These are phyloP conservation scores for Saccostrea echinata DNA, from an alignment of 1,140 invertebrate genomes.

Conservation along the genomic window DNA sequence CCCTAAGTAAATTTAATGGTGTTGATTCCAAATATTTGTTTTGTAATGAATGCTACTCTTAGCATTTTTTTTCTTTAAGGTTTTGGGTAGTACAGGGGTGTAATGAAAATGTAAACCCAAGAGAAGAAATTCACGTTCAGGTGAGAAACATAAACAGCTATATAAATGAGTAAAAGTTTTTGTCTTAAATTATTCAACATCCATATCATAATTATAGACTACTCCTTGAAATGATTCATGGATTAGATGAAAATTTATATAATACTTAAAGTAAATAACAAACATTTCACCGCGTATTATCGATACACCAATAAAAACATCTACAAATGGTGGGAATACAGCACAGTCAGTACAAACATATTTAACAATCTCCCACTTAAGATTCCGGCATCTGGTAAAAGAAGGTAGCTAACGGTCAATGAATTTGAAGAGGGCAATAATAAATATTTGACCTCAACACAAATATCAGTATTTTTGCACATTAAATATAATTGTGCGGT, in stretches of 20 bases:
- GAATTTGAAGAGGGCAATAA: neutral
- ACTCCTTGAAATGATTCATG: neutral
- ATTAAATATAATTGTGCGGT: neutral
- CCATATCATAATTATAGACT: neutral
- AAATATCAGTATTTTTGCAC: slow-evolving; percentile 2
- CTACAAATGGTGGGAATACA: neutral
- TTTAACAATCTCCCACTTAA: neutral
- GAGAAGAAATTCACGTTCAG: neutral
- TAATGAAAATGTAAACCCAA: neutral
- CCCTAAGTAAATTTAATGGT: neutral
- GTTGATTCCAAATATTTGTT: slow-evolving; percentile 24
- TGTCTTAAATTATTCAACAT: neutral
- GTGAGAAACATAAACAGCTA: too few relatives aligned
- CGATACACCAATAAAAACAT: neutral
- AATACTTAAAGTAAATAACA: neutral
- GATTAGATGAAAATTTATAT: neutral
- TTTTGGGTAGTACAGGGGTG: neutral
- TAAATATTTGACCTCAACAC: slow-evolving; percentile 22
- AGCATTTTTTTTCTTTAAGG: neutral
- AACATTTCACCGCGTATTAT: neutral
- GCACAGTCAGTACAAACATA: neutral
- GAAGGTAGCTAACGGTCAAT: neutral
- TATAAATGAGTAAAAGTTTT: neutral
- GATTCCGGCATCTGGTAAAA: neutral
- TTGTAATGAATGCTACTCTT: neutral